Base-by-base conservation (phyloP, 2,113 vertebrate genomes). In the Sterrhoptilus dennistouni region DNA sequence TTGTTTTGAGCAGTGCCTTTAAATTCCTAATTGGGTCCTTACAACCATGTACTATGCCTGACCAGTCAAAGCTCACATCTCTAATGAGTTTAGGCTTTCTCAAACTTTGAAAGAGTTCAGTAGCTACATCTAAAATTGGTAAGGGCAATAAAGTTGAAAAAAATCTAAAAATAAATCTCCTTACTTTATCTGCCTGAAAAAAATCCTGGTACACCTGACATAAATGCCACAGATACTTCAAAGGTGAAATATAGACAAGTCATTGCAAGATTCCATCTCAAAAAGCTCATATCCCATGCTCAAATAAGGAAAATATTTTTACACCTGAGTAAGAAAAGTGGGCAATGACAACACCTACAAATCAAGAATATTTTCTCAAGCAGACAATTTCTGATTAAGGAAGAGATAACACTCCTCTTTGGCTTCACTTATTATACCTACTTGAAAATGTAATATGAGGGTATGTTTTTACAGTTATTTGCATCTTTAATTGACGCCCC, bases 11-110 rank as follows among this genome's bases (percentile, higher is more conserved):
- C 42, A 90, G 28, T 64, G 42, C 21, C 54, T 89, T 95, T 83
- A 94, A 76, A 94, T 86, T 92, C 71, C 33, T 92, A 90, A 94
- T 81, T 70, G 66, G 90, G 64, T 90, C 35, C 85, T 96, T 74
- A 86, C 0, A 0, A 40, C 49, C 65, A 64, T 24, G 36, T 80
- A 72, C 53, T 56, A 20, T 72, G 77, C 36, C 64, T 76, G 75
- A 59, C 47, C 78, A 92, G 38, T 31, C 84, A 89, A 69, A 86
- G 50, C 60, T 93, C 69, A 92, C 24, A 50, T 22, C 38, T 92
- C 40, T 89, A 86, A 94, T 2, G 6, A 87, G 40, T 71, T 95
- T 53, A 81, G 68, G 60, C 35, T 42, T 66, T 40, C 35, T 66
- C 68, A 74, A 44, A 90, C 27, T 94, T 88, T 53, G 45, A 69